Evolutionary conservation across 1,140 invertebrate genomes (phyloP).

Genomic region (Glomeris maerens): DNA sequence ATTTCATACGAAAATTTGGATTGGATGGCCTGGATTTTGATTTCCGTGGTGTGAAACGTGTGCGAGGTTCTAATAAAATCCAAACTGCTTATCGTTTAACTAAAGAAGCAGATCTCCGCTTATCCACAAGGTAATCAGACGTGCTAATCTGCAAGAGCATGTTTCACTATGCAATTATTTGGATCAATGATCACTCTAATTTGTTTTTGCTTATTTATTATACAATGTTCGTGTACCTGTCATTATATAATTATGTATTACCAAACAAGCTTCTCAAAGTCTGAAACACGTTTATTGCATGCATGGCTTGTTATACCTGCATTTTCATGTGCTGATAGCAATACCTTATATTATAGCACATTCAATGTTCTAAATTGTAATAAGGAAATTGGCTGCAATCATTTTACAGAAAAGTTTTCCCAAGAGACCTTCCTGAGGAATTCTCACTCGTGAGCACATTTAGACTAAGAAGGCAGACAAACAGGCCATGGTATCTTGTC

Average conservation of each 20-base stretch:
- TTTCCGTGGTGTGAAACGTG: constrained; percentile 47
- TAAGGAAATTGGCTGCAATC: too few species aligned
- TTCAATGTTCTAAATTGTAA: too few species aligned
- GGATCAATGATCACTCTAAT: constrained; percentile 6
- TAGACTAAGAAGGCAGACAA: constrained; percentile 40
- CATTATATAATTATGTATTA: too few species aligned
- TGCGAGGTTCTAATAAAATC: constrained; percentile 52
- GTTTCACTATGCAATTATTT: not conserved
- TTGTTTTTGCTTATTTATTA: too few species aligned
- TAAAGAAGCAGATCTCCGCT: constrained; percentile 48
- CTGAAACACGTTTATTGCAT: too few species aligned
- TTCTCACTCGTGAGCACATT: constrained; percentile 56
- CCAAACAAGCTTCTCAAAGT: too few species aligned
- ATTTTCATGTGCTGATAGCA: too few species aligned
- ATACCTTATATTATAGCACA: too few species aligned
- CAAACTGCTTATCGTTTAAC: constrained; percentile 64
- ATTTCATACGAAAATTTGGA: constrained; percentile 58
- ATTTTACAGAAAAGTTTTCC: constrained; percentile 45
- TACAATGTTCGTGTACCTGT: too few species aligned
- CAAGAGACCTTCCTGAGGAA: constrained; percentile 49
- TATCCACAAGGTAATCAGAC: constrained; percentile 45
- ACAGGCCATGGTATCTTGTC: constrained; percentile 52
- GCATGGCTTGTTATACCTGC: too few species aligned
- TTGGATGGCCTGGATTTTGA: constrained; percentile 46
- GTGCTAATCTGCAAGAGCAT: too few species aligned